phyloP scores from a whole-genome alignment of 2,888 invertebrate genomes.

The Thera obeliscata region DNA sequence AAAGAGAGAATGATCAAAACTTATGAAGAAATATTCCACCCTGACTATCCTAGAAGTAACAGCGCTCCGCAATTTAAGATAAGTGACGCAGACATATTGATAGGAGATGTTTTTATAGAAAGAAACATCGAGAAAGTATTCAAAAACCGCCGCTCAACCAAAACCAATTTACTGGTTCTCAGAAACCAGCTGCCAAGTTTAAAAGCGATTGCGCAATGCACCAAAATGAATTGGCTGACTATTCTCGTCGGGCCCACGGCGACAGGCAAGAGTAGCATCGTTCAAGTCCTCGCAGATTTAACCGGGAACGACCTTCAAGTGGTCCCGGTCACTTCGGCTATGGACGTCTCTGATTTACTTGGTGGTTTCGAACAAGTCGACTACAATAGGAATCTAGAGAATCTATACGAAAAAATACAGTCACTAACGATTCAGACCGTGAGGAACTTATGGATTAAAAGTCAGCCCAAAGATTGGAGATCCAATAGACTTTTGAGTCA shows the following conservation, averaged over 20 bases:
- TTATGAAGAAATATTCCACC: conserved; percentile 79
- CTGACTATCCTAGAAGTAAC: conserved; percentile 77
- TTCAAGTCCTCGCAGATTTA: conserved; percentile 90
- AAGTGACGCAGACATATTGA: conserved; percentile 82
- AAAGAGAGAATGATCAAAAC: conserved; percentile 86
- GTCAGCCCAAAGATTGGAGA: conserved; percentile 53
- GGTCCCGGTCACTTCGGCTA: conserved; percentile 94
- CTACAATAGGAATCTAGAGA: conserved; percentile 89
- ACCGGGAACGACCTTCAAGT: conserved; percentile 89
- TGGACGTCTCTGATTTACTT: conserved; percentile 97
- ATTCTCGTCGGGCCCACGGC: conserved; percentile 93
- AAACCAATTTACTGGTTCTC: conserved; percentile 75
- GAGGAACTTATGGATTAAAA: conserved; percentile 71
- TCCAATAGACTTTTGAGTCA: conserved; percentile 61
- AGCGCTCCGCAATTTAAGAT: conserved; percentile 84
- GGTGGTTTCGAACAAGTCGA: conserved; percentile 99
- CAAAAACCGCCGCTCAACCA: conserved; percentile 63
- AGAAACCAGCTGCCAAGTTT: conserved; percentile 87
- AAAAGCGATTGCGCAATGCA: conserved; percentile 92
- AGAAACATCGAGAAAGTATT: conserved; percentile 71
- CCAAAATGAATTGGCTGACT: conserved; percentile 96
- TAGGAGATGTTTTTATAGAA: conserved; percentile 86
- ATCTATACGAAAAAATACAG: conserved; percentile 85
- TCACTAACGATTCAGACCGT: conserved; percentile 79
- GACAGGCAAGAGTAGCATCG: conserved; percentile 91